Base-by-base conservation (phyloP, 92 coral and sea anemone genomes). In the Porites cylindrica region DNA sequence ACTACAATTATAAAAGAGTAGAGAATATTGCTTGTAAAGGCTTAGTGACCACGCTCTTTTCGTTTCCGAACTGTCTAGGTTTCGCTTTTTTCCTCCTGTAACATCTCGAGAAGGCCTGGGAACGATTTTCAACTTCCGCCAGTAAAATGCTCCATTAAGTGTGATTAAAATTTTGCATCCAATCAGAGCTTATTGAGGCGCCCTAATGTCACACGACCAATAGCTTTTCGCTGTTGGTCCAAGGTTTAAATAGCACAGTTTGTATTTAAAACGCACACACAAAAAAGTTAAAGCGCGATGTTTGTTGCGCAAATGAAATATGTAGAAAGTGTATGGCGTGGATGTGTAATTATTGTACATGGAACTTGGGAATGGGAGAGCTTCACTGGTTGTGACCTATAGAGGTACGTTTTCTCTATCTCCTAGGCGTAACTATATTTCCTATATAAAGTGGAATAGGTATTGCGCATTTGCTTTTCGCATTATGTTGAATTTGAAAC, bases 341-440 rank as follows among this genome's bases (percentile, higher is more conserved):
- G 8, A 2, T 75, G 78, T 19, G 78, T 50, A 8, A 1, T 1
- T 73, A 18, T 19, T 76, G 54, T 38, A 10, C 32, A 18, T 4
- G 5, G 17, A 38, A 1, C 65, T 58, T 72, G 68, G 71, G 5
- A 24, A 16, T 18, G 13, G 78, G 66, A 32, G 19, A 8, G 58
- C 26, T 62, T 62, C 66, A 2, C 0, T 70, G 59, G 38, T 18
- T n/a, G 2, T 38, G 43, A 20, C 54, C 56, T 70, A 1, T 23
- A 29, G 10, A 82, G 86, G 86, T 82, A 56, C 32, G 78, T n/a
- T 82, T 1, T 7, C 38, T 58, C 19, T 51, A 14, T 59, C 4
- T 29, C 7, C 0, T 19, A 59, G 79, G 17, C 52, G 75, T 71
- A 21, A 63, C 29, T 64, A 16, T 8, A 79, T 4, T 32, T 62